A percentile compares a stretch with the other conserved stretches of the same genome.
These are phyloP conservation scores for Boleophthalmus pectinirostris DNA, from an alignment of 2,113 vertebrate species.

Conservation along the genomic window DNA sequence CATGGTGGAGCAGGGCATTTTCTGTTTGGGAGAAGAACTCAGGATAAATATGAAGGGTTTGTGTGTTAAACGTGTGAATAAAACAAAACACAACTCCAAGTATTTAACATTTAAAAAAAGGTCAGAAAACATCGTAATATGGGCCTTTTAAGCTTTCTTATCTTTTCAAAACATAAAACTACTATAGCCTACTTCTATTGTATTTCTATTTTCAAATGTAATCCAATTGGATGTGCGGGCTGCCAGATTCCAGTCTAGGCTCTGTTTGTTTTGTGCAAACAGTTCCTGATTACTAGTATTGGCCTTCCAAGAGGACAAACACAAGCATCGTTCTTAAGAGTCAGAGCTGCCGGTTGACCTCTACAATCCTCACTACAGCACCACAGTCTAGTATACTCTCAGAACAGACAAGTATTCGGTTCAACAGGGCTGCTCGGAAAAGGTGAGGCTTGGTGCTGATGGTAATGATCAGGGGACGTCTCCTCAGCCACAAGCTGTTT, in stretches of 20 bases:
- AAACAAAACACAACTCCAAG: no score
- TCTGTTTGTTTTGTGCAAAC: conserved; percentile 11
- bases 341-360: conserved; percentile 8
- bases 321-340: background rate
- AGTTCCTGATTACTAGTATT: conserved; percentile 12
- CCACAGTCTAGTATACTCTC: background rate
- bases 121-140: no score
- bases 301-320: conserved; percentile 12
- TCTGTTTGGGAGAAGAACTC: no score
- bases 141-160: background rate
- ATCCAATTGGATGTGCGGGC: background rate
- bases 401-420: background rate
- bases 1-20: no score
- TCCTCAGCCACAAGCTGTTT: background rate
- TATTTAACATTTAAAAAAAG: no score
- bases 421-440: background rate
- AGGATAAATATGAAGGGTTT: no score
- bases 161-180: background rate
- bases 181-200: background rate
- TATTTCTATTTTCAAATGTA: background rate
- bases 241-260: background rate
- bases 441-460: conserved; percentile 6
- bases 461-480: conserved; percentile 6
- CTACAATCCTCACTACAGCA: conserved; percentile 1
- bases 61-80: no score